phyloP scores from a whole-genome alignment of 2,113 vertebrate genomes.

The Anarhynchus alexandrinus region DNA sequence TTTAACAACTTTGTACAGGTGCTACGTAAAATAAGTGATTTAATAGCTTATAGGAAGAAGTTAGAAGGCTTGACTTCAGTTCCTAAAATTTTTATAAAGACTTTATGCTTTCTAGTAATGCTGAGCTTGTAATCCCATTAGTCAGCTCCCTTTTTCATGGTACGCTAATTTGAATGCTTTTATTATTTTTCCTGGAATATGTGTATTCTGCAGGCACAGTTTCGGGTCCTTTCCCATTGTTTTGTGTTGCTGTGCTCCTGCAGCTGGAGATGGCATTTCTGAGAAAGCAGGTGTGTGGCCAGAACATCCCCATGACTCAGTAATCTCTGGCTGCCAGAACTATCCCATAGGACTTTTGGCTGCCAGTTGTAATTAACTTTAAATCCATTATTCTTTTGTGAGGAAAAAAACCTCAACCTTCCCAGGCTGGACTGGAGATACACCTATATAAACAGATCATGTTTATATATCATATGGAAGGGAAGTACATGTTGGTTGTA shows the following conservation, averaged over 20 bases:
- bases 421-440: neutral
- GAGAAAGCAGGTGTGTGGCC: neutral
- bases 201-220: neutral
- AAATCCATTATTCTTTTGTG: neutral
- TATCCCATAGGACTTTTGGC: neutral
- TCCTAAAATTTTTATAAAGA: neutral
- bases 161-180: neutral
- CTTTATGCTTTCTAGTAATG: constrained; percentile 13
- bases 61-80: neutral
- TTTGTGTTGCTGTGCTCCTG: neutral
- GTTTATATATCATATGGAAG: neutral
- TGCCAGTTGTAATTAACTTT: neutral
- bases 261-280: neutral
- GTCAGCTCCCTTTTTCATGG: neutral
- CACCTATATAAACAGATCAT: neutral
- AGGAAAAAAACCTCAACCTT: neutral
- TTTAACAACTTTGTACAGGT: neutral
- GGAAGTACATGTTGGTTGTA: neutral
- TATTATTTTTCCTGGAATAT: neutral
- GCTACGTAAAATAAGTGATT: neutral
- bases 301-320: neutral
- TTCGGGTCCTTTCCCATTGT: neutral
- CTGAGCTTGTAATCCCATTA: constrained; percentile 24
- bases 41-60: neutral
- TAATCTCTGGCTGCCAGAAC: neutral